Conservation (phyloP, 2,113 vertebrate genomes). For the Aptenodytes patagonicus region DNA sequence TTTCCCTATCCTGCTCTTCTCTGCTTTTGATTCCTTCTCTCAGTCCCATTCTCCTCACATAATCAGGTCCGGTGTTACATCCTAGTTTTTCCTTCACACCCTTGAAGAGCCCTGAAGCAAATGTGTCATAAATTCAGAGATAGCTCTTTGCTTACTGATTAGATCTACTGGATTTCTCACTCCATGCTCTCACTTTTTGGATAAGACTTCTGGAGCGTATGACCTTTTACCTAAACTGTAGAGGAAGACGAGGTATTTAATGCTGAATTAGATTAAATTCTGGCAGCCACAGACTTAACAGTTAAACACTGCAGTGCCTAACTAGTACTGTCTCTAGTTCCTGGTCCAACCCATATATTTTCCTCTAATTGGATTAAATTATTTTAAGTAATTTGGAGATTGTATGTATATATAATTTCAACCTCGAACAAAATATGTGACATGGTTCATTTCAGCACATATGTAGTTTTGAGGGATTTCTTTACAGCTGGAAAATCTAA, state of each 20-base stretch:
- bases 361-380: background rate
- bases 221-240: background rate
- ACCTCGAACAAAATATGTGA: background rate
- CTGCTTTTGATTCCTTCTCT: background rate
- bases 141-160: background rate
- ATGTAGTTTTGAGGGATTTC: background rate
- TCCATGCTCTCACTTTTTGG: background rate
- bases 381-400: background rate
- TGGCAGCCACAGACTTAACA: background rate
- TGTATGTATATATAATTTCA: background rate
- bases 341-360: background rate
- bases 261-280: background rate
- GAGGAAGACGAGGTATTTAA: background rate
- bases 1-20: background rate
- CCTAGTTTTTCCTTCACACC: background rate
- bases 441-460: background rate
- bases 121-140: background rate
- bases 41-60: background rate
- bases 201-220: background rate
- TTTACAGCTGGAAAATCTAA: slow-evolving; percentile 3
- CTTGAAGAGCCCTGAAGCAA: background rate
- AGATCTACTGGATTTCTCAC: background rate
- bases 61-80: background rate
- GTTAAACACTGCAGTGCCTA: background rate
- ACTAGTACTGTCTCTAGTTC: background rate